Evolutionary conservation across 2,888 invertebrate species (phyloP).

Genomic region (Agrilus cyanescens): DNA sequence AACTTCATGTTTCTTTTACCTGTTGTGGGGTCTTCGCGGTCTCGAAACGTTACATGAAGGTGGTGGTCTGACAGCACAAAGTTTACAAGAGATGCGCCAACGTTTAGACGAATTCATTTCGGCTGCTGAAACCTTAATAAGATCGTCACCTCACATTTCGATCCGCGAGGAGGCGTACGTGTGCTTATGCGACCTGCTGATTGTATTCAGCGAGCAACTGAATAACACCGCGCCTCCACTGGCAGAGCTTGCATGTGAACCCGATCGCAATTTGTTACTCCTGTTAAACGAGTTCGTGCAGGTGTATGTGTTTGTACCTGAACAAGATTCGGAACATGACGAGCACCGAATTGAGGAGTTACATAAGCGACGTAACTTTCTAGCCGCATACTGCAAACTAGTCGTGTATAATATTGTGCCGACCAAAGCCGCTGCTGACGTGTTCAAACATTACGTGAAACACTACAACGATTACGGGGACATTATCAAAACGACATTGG

Average conservation of each 20-base stretch:
- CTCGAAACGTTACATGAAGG: conserved; percentile 61
- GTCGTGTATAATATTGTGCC: conserved; percentile 96
- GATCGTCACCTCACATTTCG: conserved; percentile 50
- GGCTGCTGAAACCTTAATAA: conserved; percentile 57
- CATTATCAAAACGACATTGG: conserved; percentile 92
- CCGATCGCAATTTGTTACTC: conserved; percentile 66
- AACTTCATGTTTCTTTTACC: conserved; percentile 73
- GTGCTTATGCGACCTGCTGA: conserved; percentile 88
- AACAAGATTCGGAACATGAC: conserved; percentile 82
- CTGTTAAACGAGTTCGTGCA: conserved; percentile 86
- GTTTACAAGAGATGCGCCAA: conserved; percentile 50
- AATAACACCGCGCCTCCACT: conserved; percentile 36
- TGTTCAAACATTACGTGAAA: conserved; percentile 96
- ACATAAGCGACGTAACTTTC: conserved; percentile 89
- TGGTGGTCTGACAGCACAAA: conserved; percentile 43
- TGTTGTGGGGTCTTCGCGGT: conserved; percentile 81
- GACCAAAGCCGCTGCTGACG: conserved; percentile 81
- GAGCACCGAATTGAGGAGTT: conserved; percentile 95
- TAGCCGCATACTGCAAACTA: conserved; percentile 95
- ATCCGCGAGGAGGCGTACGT: conserved; percentile 82
- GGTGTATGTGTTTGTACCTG: conserved; percentile 84
- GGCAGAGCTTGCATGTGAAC: conserved; percentile 59
- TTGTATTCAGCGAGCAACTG: conserved; percentile 84
- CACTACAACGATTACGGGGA: conserved; percentile 98
- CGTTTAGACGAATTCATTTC: conserved; percentile 66